phyloP scores from a whole-genome alignment of 2,113 vertebrate genomes.

The Pogonocichla stellata region DNA sequence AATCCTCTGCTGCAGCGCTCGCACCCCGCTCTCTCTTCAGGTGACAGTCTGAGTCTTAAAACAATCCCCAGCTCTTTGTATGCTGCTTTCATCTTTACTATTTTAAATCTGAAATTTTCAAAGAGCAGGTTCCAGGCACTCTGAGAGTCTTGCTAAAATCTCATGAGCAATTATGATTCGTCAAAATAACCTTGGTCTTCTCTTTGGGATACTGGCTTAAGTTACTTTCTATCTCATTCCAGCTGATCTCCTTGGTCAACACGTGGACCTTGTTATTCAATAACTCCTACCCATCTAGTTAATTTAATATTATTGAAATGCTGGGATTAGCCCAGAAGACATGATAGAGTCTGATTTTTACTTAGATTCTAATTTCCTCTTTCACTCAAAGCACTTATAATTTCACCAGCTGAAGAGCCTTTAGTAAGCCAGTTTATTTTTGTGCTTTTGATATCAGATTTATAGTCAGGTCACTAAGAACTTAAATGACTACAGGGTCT shows the following conservation, averaged over 20 bases:
- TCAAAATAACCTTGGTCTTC: background rate
- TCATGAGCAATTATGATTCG: background rate
- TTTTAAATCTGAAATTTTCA: background rate
- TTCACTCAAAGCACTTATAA: conserved; percentile 57
- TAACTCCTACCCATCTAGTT: conserved; percentile 41
- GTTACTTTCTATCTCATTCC: conserved; percentile 15
- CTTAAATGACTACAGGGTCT: conserved; percentile 52
- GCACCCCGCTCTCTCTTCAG: background rate
- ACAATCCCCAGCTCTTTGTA: background rate
- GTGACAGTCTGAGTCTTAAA: background rate
- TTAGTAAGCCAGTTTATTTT: conserved; percentile 55
- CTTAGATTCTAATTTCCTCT: conserved; percentile 45
- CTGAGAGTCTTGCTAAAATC: background rate
- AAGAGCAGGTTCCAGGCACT: background rate
- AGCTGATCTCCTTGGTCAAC: conserved; percentile 23
- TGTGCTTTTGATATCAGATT: conserved; percentile 42
- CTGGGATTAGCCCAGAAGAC: conserved; percentile 49
- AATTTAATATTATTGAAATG: conserved; percentile 30
- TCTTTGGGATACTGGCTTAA: background rate
- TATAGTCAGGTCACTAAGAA: conserved; percentile 53
- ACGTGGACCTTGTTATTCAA: conserved; percentile 15
- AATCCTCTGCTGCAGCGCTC: background rate
- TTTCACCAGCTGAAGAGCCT: conserved; percentile 51
- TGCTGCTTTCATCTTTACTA: background rate
- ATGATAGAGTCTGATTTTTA: conserved; percentile 46